Evolutionary conservation across 2,888 invertebrate genomes (phyloP).

Genomic region (Caenorhabditis virilis): DNA sequence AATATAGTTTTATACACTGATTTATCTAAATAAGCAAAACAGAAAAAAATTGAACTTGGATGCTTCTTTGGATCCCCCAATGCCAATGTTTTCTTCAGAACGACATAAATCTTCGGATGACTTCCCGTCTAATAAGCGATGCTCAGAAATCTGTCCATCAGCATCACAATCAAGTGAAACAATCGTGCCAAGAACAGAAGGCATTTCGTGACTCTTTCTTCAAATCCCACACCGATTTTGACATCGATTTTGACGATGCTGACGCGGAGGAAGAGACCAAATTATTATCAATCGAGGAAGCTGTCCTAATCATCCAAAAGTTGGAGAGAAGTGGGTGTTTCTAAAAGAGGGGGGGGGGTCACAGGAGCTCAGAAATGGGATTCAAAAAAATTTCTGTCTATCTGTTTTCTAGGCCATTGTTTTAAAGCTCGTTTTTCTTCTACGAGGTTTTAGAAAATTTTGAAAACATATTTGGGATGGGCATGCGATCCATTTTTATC

Average conservation of each 20-base stretch:
- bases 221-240: slow-evolving; percentile 35
- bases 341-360: too few relatives aligned
- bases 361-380: too few relatives aligned
- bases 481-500: too few relatives aligned
- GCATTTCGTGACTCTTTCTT: slow-evolving; percentile 33
- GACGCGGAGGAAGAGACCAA: slow-evolving; percentile 33
- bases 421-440: too few relatives aligned
- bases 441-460: too few relatives aligned
- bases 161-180: slow-evolving; percentile 22
- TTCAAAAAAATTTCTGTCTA: not conserved
- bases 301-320: slow-evolving; percentile 54
- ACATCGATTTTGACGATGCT: slow-evolving; percentile 32
- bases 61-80: too few relatives aligned
- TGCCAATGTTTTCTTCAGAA: not conserved
- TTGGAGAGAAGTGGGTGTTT: slow-evolving; percentile 56
- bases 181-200: slow-evolving; percentile 33
- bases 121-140: not conserved
- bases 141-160: slow-evolving; percentile 3
- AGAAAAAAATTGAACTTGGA: too few relatives aligned
- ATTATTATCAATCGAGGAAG: slow-evolving; percentile 54
- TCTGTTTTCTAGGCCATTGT: too few relatives aligned
- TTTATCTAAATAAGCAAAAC: too few relatives aligned
- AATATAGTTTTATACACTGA: too few relatives aligned
- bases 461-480: too few relatives aligned
- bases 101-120: not conserved